Percentiles rank a stretch among this genome's conserved stretches.
Conservation (phyloP, 2,797 vertebrate species). For the Epinephelus coioides region DNA sequence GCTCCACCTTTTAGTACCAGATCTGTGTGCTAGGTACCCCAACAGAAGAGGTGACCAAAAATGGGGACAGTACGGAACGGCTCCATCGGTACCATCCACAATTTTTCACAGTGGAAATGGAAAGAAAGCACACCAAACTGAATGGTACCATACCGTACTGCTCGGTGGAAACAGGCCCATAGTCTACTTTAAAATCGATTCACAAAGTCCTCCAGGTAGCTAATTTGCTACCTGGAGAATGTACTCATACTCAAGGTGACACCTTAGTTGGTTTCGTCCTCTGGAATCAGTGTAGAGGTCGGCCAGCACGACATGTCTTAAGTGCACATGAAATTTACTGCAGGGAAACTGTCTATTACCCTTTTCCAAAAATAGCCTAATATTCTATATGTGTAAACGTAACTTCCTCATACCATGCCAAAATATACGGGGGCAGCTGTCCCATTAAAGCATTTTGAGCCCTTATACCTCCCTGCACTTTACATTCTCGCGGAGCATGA, state of each 20-base stretch:
- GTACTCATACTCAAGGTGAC: constrained; percentile 17
- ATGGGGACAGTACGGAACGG: too few relatives aligned
- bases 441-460: constrained; percentile 22
- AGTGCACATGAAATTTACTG: constrained; percentile 10
- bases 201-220: constrained; percentile 11
- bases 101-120: too few relatives aligned
- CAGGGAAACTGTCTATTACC: constrained; percentile 1
- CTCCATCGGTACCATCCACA: too few relatives aligned
- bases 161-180: background rate
- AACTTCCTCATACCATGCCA: background rate
- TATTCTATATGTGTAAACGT: background rate
- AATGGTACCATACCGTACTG: too few relatives aligned
- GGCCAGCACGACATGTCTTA: background rate
- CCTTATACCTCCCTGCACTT: constrained; percentile 20
- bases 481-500: constrained; percentile 15
- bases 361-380: constrained; percentile 15
- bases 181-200: constrained; percentile 2
- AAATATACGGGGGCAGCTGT: constrained; percentile 1
- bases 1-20: too few relatives aligned
- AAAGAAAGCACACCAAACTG: too few relatives aligned
- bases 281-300: constrained; percentile 13
- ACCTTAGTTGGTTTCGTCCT: background rate
- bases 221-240: constrained; percentile 14
- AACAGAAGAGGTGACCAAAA: too few relatives aligned
- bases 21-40: too few relatives aligned